Percentiles rank a stretch among this genome's conserved stretches.
These are phyloP conservation scores for Triplophysa dalaica DNA, from an alignment of 2,113 vertebrate species.

Conservation along the genomic window DNA sequence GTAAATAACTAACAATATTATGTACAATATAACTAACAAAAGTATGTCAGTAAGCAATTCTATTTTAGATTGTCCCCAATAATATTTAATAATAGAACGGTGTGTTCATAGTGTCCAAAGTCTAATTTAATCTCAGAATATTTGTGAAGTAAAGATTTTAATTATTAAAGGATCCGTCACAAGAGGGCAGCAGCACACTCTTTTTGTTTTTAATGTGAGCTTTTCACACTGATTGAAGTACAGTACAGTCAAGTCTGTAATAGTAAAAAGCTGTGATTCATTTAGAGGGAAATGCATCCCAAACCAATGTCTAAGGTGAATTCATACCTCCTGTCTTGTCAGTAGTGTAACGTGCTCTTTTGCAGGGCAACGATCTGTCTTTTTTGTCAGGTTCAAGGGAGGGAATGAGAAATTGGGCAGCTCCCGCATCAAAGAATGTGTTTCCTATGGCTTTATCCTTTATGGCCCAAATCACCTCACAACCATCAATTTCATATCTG, in stretches of 20 bases:
- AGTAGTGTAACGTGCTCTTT: constrained; percentile 83
- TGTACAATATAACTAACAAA: too few relatives aligned
- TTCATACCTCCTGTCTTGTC: constrained; percentile 58
- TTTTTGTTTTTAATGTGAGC: neutral
- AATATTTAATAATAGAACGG: too few relatives aligned
- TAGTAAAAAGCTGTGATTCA: too few relatives aligned
- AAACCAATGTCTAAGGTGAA: constrained; percentile 23
- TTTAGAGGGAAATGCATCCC: too few relatives aligned
- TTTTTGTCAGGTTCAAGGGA: constrained; percentile 75
- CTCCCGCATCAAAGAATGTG: constrained; percentile 93
- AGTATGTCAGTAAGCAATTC: too few relatives aligned
- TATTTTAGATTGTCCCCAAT: too few relatives aligned
- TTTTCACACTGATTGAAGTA: neutral
- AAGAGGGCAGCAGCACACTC: neutral
- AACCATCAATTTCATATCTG: constrained; percentile 87
- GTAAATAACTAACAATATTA: too few relatives aligned
- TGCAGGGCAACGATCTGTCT: constrained; percentile 71
- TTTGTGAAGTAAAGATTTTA: too few relatives aligned
- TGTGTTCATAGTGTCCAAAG: too few relatives aligned
- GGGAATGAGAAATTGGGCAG: constrained; percentile 90
- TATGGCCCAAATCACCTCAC: constrained; percentile 94
- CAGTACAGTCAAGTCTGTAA: too few relatives aligned
- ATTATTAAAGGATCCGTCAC: neutral
- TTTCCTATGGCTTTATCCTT: constrained; percentile 97
- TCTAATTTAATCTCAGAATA: too few relatives aligned